These are phyloP conservation scores for Oncorhynchus clarkii DNA, from an alignment of 2,113 vertebrate species.

Conservation along the genomic window DNA sequence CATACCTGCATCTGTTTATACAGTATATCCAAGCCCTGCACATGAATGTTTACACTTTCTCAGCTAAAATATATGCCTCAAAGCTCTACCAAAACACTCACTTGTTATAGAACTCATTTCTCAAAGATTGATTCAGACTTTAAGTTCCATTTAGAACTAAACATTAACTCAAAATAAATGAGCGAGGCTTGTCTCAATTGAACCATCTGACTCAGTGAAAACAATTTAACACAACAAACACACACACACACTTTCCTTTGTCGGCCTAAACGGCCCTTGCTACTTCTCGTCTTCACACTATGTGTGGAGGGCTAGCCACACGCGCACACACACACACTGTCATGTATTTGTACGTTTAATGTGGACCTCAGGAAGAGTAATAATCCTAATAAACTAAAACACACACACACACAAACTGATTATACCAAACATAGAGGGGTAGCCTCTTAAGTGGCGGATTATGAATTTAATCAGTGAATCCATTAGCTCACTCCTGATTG, in stretches of 20 bases:
- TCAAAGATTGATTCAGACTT: not conserved
- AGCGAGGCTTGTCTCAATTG: not conserved
- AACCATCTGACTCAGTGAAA: not conserved
- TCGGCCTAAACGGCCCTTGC: too few species aligned
- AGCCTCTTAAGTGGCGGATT: slow-evolving; percentile 27
- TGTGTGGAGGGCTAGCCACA: not conserved
- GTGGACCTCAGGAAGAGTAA: too few species aligned
- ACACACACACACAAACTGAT: slow-evolving; percentile 14
- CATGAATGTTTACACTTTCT: not conserved
- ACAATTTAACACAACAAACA: not conserved
- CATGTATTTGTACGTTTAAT: too few species aligned
- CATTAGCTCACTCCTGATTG: slow-evolving; percentile 53
- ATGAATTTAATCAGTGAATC: slow-evolving; percentile 54
- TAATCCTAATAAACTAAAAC: too few species aligned
- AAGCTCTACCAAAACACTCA: not conserved
- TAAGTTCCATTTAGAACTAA: not conserved
- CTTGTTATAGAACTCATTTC: not conserved
- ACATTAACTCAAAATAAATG: not conserved
- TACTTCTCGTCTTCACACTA: too few species aligned
- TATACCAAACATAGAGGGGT: slow-evolving; percentile 7
- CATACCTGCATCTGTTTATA: too few species aligned
- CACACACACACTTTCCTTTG: too few species aligned
- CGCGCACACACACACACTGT: not conserved
- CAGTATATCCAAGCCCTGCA: not conserved
- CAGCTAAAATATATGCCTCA: not conserved